Evolutionary conservation across 2,888 invertebrate species (phyloP), one percentile per base, ranked within the genome.

Genomic region (Masnerella sp.): DNA sequence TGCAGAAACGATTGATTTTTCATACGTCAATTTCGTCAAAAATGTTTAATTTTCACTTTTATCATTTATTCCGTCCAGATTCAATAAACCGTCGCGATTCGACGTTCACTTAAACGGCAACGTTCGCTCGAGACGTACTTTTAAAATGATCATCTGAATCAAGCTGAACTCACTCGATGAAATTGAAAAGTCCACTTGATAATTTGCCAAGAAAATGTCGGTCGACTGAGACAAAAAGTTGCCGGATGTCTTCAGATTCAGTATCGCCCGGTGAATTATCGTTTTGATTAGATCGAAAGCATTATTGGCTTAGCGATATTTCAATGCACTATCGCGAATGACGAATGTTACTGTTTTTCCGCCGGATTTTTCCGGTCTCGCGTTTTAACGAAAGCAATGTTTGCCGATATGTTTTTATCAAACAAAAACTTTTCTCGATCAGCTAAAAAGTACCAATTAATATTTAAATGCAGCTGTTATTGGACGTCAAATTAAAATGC

Each of bases 161-260:
- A 40, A 45, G 20, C 49, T 15, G 15, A 45, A 56, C 49, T 67
- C 36, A 56, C 47, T 51, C 54, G 32, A 40, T 67, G 67, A 58
- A 43, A 67, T 58, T 49, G 67, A 67, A 58, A 67, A 67, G 42
- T 67, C 58, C 58, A 51, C 43, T 67, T 67, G 67, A 67, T 58
- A 30, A 67, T 67, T 58, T 67, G 58, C 67, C 67, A 67, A 68
- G 68, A 59, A 68, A 59, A 43, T 52, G 52, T 68, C 56, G 32
- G 14, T 47, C 40, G 42, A 45, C 12, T 43, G 30, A 45, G 38
- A 68, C 43, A 51, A 51, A 43, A 68, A 43, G 32, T 58, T 42
- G n/a, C 34, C 42, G n/a, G n/a, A n/a, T 56, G 40, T 42, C 49
- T 42, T 36, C 14, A 18, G 30, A 56, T 52, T 42, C 56, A 12